A percentile compares a stretch with the other conserved stretches of the same genome.
Conservation (phyloP, 2,797 vertebrate genomes). For the Muscicapa striata region DNA sequence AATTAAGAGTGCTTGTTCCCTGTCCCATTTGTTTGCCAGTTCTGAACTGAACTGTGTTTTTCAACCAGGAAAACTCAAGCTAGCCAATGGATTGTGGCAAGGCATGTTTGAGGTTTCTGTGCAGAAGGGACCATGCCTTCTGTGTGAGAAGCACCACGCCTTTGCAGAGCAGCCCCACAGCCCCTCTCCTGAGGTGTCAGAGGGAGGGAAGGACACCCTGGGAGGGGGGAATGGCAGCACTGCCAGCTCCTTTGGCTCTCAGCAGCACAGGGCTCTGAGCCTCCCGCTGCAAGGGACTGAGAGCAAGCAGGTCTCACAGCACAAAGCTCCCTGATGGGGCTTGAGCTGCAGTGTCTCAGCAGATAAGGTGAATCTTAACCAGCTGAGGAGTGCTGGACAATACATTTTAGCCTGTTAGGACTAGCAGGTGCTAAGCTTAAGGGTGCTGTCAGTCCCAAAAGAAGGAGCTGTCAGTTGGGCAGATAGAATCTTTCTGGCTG, state of each 20-base stretch:
- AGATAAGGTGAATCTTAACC: not conserved
- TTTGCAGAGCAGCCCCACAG: not conserved
- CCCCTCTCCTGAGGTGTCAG: not conserved
- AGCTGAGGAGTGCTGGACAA: not conserved
- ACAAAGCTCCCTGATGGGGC: not conserved
- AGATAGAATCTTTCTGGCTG: not conserved
- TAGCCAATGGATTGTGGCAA: not conserved
- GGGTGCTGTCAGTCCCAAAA: not conserved
- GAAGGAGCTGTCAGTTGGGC: not conserved
- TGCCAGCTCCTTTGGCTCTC: not conserved
- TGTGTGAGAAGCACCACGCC: accelerated
- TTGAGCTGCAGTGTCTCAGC: not conserved
- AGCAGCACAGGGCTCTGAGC: not conserved
- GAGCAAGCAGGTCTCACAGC: not conserved
- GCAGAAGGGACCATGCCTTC: accelerated
- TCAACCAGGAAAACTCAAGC: not conserved
- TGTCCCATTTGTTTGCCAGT: not conserved
- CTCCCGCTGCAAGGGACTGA: not conserved
- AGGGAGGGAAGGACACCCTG: not conserved
- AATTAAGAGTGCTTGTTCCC: not conserved
- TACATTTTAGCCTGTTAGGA: not conserved
- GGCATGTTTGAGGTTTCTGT: accelerated
- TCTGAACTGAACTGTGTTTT: not conserved
- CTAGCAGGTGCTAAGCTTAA: not conserved
- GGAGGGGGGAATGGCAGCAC: accelerated